These are phyloP conservation scores for Rhyacophila evoluta DNA, from an alignment of 2,888 invertebrate genomes.

Conservation along the genomic window DNA sequence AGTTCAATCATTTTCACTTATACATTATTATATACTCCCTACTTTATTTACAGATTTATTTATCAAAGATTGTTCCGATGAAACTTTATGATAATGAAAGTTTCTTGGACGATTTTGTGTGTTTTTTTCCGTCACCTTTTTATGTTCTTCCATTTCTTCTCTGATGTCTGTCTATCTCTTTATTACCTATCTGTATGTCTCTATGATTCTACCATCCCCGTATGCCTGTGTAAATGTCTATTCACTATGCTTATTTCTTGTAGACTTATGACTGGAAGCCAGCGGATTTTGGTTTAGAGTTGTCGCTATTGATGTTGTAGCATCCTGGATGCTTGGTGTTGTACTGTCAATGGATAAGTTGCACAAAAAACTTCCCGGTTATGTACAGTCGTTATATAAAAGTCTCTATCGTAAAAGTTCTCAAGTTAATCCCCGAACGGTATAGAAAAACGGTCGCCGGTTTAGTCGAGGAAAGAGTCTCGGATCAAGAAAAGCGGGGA, in stretches of 20 bases:
- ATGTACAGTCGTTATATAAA: neutral
- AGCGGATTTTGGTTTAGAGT: constrained; percentile 54
- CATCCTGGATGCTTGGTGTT: constrained; percentile 51
- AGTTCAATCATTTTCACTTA: constrained; percentile 4
- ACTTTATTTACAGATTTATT: neutral
- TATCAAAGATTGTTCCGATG: neutral
- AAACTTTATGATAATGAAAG: neutral
- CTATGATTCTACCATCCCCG: constrained; percentile 1
- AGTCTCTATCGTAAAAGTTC: neutral
- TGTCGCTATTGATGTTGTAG: constrained; percentile 54
- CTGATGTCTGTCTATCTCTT: constrained; percentile 30
- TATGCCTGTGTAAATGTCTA: constrained; percentile 33
- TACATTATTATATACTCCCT: neutral
- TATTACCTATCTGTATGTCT: constrained; percentile 21
- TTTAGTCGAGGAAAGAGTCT: constrained; percentile 8
- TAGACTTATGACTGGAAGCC: constrained; percentile 42
- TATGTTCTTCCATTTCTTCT: neutral
- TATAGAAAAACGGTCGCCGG: neutral
- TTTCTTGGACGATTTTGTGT: neutral
- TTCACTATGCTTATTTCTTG: constrained; percentile 28
- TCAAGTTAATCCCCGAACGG: neutral
- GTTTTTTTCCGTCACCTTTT: neutral
- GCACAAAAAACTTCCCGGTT: constrained; percentile 22
- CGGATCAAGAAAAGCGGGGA: constrained; percentile 26
- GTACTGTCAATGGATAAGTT: constrained; percentile 46